Conservation (phyloP, 2,113 vertebrate genomes). For the Lamprologus ornatipinnis region DNA sequence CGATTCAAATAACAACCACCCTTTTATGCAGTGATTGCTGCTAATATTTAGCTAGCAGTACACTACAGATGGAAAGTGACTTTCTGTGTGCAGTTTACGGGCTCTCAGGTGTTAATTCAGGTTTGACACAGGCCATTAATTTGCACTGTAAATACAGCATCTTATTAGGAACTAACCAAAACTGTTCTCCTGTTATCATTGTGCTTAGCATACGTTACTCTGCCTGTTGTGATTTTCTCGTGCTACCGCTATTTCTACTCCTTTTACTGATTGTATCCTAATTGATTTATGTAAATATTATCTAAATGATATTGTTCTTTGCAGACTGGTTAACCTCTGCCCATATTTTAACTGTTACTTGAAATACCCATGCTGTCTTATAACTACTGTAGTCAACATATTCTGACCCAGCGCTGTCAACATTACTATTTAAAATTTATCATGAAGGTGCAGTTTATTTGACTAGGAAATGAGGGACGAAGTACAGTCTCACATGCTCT, state of each 20-base stretch:
- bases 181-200: neutral
- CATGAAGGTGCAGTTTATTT: neutral
- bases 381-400: neutral
- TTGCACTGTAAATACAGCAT: neutral
- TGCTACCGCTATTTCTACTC: neutral
- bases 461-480: neutral
- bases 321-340: neutral
- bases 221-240: fast-evolving
- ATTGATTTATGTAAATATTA: neutral
- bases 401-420: neutral
- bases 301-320: neutral
- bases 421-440: neutral
- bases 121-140: neutral
- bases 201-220: neutral
- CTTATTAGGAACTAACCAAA: neutral
- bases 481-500: neutral
- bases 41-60: neutral
- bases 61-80: neutral
- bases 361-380: neutral
- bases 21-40: neutral
- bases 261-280: neutral
- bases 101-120: neutral
- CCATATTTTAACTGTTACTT: neutral
- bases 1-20: neutral
- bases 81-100: neutral